Evolutionary conservation across 37 sponge, comb jelly and placozoan species (phyloP).

Genomic region (Dysidea cf. avara): DNA sequence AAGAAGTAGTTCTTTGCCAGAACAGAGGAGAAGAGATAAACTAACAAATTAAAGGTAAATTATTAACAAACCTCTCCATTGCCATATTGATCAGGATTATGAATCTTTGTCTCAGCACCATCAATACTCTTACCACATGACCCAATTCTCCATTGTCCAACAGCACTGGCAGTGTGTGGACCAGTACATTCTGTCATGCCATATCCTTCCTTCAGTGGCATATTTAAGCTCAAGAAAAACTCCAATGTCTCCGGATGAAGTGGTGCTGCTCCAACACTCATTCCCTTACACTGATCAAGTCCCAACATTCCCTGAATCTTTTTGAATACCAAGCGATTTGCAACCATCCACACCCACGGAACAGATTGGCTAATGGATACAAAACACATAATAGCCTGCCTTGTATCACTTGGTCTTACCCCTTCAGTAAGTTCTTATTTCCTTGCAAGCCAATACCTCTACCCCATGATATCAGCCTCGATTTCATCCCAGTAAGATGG

Average conservation of each 20-base stretch:
- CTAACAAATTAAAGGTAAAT: too few species aligned
- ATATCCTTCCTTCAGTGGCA: slow-evolving; percentile 84
- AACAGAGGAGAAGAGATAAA: too few species aligned
- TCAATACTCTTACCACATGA: slow-evolving; percentile 40
- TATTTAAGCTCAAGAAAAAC: slow-evolving; percentile 82
- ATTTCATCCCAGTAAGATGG: slow-evolving; percentile 37
- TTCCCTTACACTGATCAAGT: slow-evolving; percentile 33
- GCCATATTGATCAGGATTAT: slow-evolving; percentile 66
- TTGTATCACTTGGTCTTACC: slow-evolving; percentile 6
- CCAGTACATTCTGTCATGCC: slow-evolving; percentile 88
- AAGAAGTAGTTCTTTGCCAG: too few species aligned
- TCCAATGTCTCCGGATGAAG: slow-evolving; percentile 65
- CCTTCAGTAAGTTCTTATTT: slow-evolving; percentile 52
- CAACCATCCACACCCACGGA: slow-evolving; percentile 65
- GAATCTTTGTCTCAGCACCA: slow-evolving; percentile 58
- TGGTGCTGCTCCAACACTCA: slow-evolving; percentile 60
- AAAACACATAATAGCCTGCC: neutral
- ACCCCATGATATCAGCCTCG: slow-evolving; percentile 46
- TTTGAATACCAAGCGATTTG: slow-evolving; percentile 57
- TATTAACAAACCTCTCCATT: slow-evolving; percentile 87
- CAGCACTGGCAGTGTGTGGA: slow-evolving; percentile 38
- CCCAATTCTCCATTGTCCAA: slow-evolving; percentile 36
- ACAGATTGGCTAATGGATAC: slow-evolving; percentile 47
- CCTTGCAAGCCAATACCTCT: slow-evolving; percentile 73
- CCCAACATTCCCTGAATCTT: slow-evolving; percentile 48